A percentile compares a stretch with the other conserved stretches of the same genome.
Evolutionary conservation across 30 jellyfish, hydroid and myxozoan species (phyloP).

Genomic region (Aurelia coerulea): DNA sequence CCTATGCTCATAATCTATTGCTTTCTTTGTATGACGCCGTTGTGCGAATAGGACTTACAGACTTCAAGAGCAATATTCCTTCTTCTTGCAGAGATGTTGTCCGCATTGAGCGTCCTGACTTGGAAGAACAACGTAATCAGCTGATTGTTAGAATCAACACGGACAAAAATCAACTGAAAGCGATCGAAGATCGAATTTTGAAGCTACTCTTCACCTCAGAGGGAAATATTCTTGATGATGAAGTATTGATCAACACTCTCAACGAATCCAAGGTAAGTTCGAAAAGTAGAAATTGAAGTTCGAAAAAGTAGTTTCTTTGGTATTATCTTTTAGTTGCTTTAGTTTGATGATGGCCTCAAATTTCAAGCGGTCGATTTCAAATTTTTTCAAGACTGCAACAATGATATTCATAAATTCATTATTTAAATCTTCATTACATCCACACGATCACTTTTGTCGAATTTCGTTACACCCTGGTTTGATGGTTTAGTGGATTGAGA

Average conservation of each 20-base stretch:
- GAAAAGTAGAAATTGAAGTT: neutral
- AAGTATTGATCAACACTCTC: constrained; percentile 86
- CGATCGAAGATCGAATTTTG: constrained; percentile 92
- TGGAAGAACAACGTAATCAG: constrained; percentile 94
- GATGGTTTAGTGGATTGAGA: no score
- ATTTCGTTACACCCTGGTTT: no score
- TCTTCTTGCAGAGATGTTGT: constrained; percentile 77
- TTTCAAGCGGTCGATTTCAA: no score
- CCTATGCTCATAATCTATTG: neutral
- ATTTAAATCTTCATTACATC: no score
- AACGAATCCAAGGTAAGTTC: constrained; percentile 91
- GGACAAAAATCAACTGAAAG: constrained; percentile 93
- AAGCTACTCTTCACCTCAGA: constrained; percentile 90
- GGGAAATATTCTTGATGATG: constrained; percentile 98
- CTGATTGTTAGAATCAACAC: constrained; percentile 91
- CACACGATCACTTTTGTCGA: no score
- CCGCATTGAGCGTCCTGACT: constrained; percentile 91
- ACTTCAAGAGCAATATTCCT: neutral
- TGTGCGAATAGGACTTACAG: neutral
- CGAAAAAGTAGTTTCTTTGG: no score
- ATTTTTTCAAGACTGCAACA: no score
- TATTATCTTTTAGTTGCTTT: no score
- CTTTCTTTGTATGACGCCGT: neutral
- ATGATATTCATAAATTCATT: no score
- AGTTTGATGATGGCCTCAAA: no score